phyloP scores from a whole-genome alignment of 1,140 invertebrate genomes.

The Trichogramma pretiosum region DNA sequence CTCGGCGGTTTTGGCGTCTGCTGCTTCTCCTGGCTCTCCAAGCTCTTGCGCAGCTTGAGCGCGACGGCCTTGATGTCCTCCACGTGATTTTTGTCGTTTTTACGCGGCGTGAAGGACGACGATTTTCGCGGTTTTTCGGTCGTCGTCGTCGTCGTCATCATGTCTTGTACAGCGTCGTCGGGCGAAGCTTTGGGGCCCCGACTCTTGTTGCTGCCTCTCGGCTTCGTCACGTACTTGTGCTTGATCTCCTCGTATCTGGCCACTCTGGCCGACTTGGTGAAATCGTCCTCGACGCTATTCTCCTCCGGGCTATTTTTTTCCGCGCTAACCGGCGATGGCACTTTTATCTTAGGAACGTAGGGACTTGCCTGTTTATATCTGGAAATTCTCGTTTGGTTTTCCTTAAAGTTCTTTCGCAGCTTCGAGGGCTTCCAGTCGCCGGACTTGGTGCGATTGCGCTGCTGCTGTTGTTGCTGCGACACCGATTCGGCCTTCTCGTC shows the following conservation, averaged over 20 bases:
- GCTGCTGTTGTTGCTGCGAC: not conserved
- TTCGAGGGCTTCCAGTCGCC: conserved; percentile 6
- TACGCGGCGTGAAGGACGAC: conserved; percentile 11
- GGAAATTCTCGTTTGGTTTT: not conserved
- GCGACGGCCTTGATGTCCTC: conserved; percentile 19
- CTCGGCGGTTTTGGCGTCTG: not conserved
- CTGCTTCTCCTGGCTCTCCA: conserved; percentile 9
- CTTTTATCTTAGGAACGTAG: not conserved
- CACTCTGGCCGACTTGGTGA: not conserved
- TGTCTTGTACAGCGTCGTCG: not conserved
- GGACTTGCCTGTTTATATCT: conserved; percentile 12
- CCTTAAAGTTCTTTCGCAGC: conserved; percentile 4
- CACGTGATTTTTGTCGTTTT: conserved; percentile 24
- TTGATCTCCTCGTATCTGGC: conserved; percentile 5
- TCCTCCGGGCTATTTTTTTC: not conserved
- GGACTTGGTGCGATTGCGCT: not conserved
- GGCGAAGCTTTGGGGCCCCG: conserved; percentile 1
- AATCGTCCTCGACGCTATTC: not conserved
- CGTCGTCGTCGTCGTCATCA: conserved; percentile 12
- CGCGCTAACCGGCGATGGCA: not conserved
- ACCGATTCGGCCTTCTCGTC: not conserved
- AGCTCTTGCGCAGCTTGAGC: conserved; percentile 16
- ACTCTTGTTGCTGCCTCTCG: not conserved
- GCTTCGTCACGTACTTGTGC: conserved; percentile 6
- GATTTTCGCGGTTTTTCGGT: conserved; percentile 20